Conservation (phyloP, 2,797 vertebrate genomes). For the Philypnodon macrostomus region DNA sequence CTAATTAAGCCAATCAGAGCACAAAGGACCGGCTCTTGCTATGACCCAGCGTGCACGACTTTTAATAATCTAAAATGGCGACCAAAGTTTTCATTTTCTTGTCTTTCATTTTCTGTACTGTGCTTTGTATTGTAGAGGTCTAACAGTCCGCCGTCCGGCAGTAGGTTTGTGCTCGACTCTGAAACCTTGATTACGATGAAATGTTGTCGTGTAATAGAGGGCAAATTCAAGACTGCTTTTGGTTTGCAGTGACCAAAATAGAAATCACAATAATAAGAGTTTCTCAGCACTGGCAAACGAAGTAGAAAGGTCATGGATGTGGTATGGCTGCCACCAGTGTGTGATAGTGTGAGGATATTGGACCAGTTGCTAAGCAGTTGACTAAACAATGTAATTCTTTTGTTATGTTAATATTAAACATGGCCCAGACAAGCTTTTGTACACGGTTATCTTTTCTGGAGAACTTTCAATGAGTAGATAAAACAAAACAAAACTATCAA, state of each 20-base stretch:
- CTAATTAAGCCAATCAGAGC: conserved; percentile 76
- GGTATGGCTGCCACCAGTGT: too few species aligned
- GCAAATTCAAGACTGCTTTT: background rate
- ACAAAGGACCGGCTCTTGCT: conserved; percentile 62
- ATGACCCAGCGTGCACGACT: conserved; percentile 67
- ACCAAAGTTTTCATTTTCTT: conserved; percentile 59
- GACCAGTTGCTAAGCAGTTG: too few species aligned
- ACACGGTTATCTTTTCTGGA: too few species aligned
- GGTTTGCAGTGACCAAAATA: background rate
- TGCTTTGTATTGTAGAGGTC: conserved; percentile 27
- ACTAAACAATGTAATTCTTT: too few species aligned
- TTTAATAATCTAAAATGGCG: conserved; percentile 61
- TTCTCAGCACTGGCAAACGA: too few species aligned
- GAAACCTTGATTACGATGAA: conserved; percentile 11
- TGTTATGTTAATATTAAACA: too few species aligned
- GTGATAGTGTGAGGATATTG: too few species aligned
- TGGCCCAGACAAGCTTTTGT: too few species aligned
- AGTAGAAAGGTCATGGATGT: too few species aligned
- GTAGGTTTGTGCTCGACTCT: conserved; percentile 20
- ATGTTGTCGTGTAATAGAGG: conserved; percentile 1
- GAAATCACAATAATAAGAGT: background rate
- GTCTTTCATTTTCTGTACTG: conserved; percentile 29
- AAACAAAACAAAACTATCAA: too few species aligned
- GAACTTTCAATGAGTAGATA: too few species aligned
- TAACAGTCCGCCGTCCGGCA: conserved; percentile 27